Evolutionary conservation across 1,140 invertebrate species (phyloP), one percentile per base, ranked within the genome.

Genomic region (Zaprionus vittiger): DNA sequence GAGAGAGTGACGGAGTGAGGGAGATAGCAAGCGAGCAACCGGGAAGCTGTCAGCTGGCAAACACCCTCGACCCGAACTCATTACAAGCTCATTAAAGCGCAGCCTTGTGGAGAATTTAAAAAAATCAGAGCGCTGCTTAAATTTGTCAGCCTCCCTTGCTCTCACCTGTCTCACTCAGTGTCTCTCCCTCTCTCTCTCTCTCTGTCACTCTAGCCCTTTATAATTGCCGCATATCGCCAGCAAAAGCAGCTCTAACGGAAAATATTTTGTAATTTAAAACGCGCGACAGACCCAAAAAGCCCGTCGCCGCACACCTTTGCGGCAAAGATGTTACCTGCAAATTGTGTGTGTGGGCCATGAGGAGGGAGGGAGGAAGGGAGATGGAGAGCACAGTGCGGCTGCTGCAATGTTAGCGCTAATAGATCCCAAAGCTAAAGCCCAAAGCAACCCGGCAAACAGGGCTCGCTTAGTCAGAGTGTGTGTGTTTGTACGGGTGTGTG

Each of bases 191-290:
- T 2, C 17, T 20, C n/a, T 49, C 17, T 22, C 20, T 22, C 47
- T 49, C 7, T 4, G n/a, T 17, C 41, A 2, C 17, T 54, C 24
- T 44, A 64, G 56, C 49, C 52, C 64, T 86, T 77, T 80, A 76
- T 80, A 86, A 86, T 86, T 86, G 83, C 65, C 80, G 77, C 59
- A 68, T 73, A 80, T 77, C 68, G 68, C 74, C 57, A 34, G 70
- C 52, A 64, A 72, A 80, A 75, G 67, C 71, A 87, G 64, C 80
- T 81, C 73, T 78, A 69, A 76, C 55, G 77, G 57, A 87, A 89
- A 87, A 87, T 76, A 87, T 89, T 89, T 81, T 79, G 83, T 85
- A 83, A 80, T 83, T 76, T 73, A 70, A 83, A 77, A 70, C 67
- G 61, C 74, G 28, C 77, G 67, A 74, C 63, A 75, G 55, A 55